Percentiles rank a stretch among this genome's conserved stretches.
These are phyloP conservation scores for Heptranchias perlo DNA, from an alignment of 2,113 vertebrate species.

Conservation along the genomic window DNA sequence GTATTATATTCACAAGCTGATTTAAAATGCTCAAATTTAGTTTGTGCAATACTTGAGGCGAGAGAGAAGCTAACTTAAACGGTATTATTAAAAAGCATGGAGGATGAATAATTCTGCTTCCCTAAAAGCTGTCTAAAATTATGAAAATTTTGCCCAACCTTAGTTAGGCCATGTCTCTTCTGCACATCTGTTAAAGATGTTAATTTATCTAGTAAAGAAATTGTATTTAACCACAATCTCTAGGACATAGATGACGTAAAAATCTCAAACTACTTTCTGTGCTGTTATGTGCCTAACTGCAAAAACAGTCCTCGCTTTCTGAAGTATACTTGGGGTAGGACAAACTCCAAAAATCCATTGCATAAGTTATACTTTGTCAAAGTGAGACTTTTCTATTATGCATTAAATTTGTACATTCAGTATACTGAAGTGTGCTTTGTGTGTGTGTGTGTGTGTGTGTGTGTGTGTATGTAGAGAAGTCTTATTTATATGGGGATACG, in stretches of 20 bases:
- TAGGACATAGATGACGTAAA: neutral
- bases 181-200: conserved; percentile 5
- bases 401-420: neutral
- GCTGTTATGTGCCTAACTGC: neutral
- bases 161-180: conserved; percentile 22
- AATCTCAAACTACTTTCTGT: conserved; percentile 36
- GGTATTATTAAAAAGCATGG: neutral
- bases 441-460: too few relatives aligned
- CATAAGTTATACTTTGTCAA: neutral
- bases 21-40: neutral
- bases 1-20: neutral
- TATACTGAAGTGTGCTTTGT: neutral
- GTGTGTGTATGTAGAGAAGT: too few relatives aligned
- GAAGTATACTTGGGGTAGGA: neutral
- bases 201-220: neutral
- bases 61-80: neutral
- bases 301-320: conserved; percentile 15
- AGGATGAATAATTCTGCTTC: neutral
- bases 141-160: neutral
- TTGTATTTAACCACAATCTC: neutral
- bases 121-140: neutral
- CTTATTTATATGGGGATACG: neutral
- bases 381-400: neutral
- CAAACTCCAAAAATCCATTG: neutral
- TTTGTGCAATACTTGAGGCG: neutral